Evolutionary conservation across 2,113 vertebrate genomes (phyloP).

Genomic region (human): GRCh38 chr4:78093001-78093500

Average conservation of each 20-base stretch:
- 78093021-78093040: not conserved
- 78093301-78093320: conserved; percentile 19
- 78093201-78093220: conserved; percentile 15
- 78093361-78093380: conserved; percentile 28
- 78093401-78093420: not conserved
- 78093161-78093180: not conserved
- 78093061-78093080: not conserved
- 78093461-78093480: conserved; percentile 73
- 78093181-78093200: not conserved
- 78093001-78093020: not conserved
- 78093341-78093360: conserved; percentile 44
- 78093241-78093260: conserved; percentile 53
- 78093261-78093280: conserved; percentile 24
- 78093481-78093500: conserved; percentile 67
- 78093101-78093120: not conserved
- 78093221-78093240: conserved; percentile 31
- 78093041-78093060: not conserved
- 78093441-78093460: not conserved
- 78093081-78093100: not conserved
- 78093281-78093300: conserved; percentile 43
- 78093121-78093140: not conserved
- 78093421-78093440: conserved; percentile 63
- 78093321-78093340: conserved; percentile 53
- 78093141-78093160: not conserved
- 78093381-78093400: conserved; percentile 64